phyloP scores from a whole-genome alignment of 2,888 invertebrate species.

The Sesia apiformis region DNA sequence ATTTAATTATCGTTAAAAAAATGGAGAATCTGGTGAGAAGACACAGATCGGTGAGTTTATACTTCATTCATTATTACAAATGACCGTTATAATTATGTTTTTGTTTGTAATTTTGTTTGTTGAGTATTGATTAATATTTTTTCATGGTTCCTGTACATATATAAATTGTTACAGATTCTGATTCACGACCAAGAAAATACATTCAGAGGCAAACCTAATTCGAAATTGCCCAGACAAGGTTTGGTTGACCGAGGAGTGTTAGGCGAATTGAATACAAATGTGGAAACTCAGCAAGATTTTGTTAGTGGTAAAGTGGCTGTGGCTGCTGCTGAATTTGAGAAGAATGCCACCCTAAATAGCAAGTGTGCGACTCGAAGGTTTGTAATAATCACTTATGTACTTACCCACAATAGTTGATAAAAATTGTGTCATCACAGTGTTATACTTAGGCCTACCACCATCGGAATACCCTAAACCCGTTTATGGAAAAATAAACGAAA shows the following conservation, averaged over 20 bases:
- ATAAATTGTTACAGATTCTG: conserved; percentile 8
- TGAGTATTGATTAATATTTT: too few species aligned
- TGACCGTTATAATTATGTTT: too few species aligned
- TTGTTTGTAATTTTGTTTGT: neutral
- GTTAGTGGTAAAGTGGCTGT: conserved; percentile 43
- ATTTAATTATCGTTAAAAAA: neutral
- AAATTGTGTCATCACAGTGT: neutral
- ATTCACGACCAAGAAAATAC: conserved; percentile 59
- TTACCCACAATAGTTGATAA: conserved; percentile 16
- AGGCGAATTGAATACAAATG: conserved; percentile 57
- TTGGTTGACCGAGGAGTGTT: conserved; percentile 48
- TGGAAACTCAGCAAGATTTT: conserved; percentile 41
- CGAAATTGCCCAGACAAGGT: conserved; percentile 30
- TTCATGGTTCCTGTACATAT: too few species aligned
- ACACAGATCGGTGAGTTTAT: conserved; percentile 38
- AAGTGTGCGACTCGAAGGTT: conserved; percentile 32
- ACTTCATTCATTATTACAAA: too few species aligned
- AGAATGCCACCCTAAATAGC: conserved; percentile 35
- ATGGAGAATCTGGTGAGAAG: conserved; percentile 33
- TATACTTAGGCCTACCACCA: too few species aligned
- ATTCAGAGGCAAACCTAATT: conserved; percentile 36
- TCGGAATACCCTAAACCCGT: too few species aligned
- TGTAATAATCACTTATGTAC: neutral
- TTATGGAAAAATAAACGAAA: too few species aligned
- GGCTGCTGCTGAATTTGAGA: conserved; percentile 49